Evolutionary conservation across 2,797 vertebrate species (phyloP).

Genomic region (Pangasius larnaudii): DNA sequence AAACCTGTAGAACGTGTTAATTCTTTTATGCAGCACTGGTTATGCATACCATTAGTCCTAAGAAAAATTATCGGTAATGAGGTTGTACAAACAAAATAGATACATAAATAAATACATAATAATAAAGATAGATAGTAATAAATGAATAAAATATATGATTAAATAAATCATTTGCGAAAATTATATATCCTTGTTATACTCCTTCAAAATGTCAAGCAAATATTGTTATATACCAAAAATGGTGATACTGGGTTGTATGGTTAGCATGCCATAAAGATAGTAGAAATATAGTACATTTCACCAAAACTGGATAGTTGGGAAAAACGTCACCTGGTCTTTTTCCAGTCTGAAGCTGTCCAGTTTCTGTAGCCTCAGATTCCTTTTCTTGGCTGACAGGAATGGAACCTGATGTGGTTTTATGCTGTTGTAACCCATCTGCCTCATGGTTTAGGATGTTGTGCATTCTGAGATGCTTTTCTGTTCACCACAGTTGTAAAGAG

Average conservation of each 20-base stretch:
- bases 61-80: neutral
- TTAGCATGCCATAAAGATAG: neutral
- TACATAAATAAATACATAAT: neutral
- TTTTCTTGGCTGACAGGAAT: neutral
- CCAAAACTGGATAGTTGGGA: neutral
- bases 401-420: neutral
- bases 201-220: neutral
- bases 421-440: neutral
- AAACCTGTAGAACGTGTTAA: neutral
- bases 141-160: neutral
- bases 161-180: neutral
- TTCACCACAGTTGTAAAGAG: neutral
- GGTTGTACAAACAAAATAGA: neutral
- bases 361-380: neutral
- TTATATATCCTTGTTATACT: neutral
- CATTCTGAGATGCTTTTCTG: neutral
- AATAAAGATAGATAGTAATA: neutral
- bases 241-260: neutral
- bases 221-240: neutral
- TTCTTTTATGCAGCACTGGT: neutral
- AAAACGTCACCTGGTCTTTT: neutral
- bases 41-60: neutral
- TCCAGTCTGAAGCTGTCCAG: neutral
- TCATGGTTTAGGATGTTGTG: neutral
- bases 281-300: neutral